Conservation (phyloP, 2,888 invertebrate species). For the Epirrita christyi region DNA sequence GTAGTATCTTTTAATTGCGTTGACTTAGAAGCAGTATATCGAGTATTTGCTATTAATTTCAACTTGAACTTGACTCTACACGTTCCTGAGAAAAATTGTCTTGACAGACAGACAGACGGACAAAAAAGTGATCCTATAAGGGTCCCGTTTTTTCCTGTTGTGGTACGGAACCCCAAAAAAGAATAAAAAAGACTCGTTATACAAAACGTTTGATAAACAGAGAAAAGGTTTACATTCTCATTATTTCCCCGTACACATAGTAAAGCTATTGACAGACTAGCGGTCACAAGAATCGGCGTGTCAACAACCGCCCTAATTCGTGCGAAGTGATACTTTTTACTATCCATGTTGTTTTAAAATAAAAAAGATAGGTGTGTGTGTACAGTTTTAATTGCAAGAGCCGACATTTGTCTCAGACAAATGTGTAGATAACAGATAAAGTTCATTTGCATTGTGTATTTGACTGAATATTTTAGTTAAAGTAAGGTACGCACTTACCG, state of each 20-base stretch:
- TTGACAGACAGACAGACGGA: no score
- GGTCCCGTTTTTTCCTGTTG: no score
- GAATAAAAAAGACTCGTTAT: constrained; percentile 5
- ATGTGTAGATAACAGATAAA: constrained; percentile 49
- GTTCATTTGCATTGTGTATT: constrained; percentile 50
- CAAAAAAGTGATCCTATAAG: no score
- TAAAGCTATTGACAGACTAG: constrained; percentile 51
- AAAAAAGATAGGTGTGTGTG: constrained; percentile 49
- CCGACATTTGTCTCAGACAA: constrained; percentile 52
- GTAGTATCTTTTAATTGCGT: no score
- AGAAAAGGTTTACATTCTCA: constrained; percentile 35
- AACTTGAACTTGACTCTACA: no score
- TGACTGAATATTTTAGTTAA: constrained; percentile 28
- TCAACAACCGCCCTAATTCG: constrained; percentile 57
- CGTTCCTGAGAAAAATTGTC: no score
- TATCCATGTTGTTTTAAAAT: constrained; percentile 55
- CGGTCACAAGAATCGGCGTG: constrained; percentile 53
- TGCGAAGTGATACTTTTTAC: constrained; percentile 54
- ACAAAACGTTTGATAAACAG: constrained; percentile 22
- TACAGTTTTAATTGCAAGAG: constrained; percentile 36
- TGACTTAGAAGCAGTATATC: no score
- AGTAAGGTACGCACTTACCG: neutral
- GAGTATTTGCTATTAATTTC: no score
- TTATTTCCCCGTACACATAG: constrained; percentile 42
- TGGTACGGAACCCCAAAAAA: neutral